These are phyloP conservation scores for Siniperca scherzeri DNA, from an alignment of 2,797 vertebrate genomes.

Conservation along the genomic window DNA sequence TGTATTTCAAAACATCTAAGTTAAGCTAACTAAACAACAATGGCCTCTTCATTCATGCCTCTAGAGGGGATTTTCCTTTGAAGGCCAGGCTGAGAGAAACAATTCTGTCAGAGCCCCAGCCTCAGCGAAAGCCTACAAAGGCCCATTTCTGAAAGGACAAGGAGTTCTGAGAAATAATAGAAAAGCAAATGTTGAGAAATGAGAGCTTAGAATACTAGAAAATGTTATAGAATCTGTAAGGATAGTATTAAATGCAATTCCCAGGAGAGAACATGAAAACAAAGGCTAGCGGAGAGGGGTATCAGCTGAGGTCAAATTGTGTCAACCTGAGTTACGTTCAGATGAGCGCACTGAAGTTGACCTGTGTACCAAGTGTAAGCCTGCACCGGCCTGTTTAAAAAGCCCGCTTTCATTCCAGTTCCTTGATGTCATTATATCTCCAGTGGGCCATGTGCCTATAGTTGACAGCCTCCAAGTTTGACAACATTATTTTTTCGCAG, in stretches of 20 bases:
- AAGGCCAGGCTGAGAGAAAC: slow-evolving; percentile 75
- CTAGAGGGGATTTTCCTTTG: slow-evolving; percentile 75
- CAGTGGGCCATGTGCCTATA: slow-evolving; percentile 79
- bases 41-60: slow-evolving; percentile 71
- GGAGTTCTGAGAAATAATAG: slow-evolving; percentile 76
- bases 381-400: slow-evolving; percentile 72
- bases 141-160: slow-evolving; percentile 69
- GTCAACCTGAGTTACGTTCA: slow-evolving; percentile 87
- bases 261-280: slow-evolving; percentile 70
- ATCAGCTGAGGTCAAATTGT: slow-evolving; percentile 84
- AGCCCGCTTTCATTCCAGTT: slow-evolving; percentile 65
- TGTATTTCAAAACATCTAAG: slow-evolving; percentile 65
- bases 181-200: slow-evolving; percentile 87
- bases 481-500: slow-evolving; percentile 70
- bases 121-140: slow-evolving; percentile 79
- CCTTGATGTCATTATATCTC: slow-evolving; percentile 83
- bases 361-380: slow-evolving; percentile 75
- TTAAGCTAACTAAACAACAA: slow-evolving; percentile 71
- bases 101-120: slow-evolving; percentile 72
- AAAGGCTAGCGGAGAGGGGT: slow-evolving; percentile 74
- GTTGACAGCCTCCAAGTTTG: slow-evolving; percentile 78
- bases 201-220: slow-evolving; percentile 78
- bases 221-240: slow-evolving; percentile 70
- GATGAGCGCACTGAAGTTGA: slow-evolving; percentile 82
- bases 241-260: slow-evolving; percentile 74